phyloP scores from a whole-genome alignment of 2,113 vertebrate species.

The Neodon shergylaensis region DNA sequence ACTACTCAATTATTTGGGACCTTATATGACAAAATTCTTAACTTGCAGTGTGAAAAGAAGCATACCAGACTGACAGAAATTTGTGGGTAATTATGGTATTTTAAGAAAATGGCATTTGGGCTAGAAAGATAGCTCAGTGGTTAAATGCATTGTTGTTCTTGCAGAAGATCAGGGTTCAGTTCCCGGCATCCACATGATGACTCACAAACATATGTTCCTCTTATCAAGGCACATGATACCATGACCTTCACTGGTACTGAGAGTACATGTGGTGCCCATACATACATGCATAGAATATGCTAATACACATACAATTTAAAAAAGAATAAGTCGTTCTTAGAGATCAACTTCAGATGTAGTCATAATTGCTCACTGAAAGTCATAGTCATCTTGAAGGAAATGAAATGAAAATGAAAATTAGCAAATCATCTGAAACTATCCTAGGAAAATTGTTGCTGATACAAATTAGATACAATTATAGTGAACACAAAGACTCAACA shows the following conservation, averaged over 20 bases:
- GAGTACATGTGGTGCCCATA: not conserved
- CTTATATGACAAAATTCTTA: not conserved
- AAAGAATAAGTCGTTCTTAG: not conserved
- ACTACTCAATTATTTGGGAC: not conserved
- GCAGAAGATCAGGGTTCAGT: not conserved
- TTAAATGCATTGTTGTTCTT: not conserved
- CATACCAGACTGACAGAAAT: not conserved
- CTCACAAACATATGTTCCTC: not conserved
- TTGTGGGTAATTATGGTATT: not conserved
- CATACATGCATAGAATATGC: not conserved
- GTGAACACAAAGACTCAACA: fast-evolving
- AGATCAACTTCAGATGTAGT: not conserved
- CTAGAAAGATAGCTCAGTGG: not conserved
- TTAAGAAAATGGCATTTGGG: not conserved
- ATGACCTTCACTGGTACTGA: not conserved
- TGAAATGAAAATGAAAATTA: not conserved
- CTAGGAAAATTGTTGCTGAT: not conserved
- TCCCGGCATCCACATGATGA: not conserved
- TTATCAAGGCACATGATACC: not conserved
- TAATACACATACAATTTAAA: not conserved
- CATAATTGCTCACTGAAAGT: not conserved
- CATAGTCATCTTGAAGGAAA: not conserved
- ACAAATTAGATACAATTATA: not conserved
- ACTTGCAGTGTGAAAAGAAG: too few species aligned
- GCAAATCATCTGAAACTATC: not conserved